Evolutionary conservation across 2,888 invertebrate species (phyloP), one percentile per base, ranked within the genome.

Genomic region (Ophion slaviceki): DNA sequence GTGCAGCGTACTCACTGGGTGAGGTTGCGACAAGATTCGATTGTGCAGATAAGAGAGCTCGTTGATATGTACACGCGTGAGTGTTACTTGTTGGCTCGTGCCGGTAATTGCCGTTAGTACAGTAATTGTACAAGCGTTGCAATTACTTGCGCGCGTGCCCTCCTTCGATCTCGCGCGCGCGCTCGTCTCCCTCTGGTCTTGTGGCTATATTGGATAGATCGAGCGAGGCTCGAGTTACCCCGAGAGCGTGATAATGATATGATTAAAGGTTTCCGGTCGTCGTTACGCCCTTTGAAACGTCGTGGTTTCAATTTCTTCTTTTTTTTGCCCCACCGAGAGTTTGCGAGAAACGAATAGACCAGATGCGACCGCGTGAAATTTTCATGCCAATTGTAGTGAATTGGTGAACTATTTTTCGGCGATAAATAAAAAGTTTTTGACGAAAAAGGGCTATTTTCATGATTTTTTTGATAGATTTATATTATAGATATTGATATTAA

Each of bases 61-160:
- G 57, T 76, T 57, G 71, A 79, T 66, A 53, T 62, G n/a, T 72
- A 59, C 70, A 20, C 17, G 45, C 32, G 61, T 68, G 64, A 64
- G 71, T 71, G 76, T 70, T 59, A 70, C 66, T 71, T 66, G 71
- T 76, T 62, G 85, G 82, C 85, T 82, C 85, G 85, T 86, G 85
- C 80, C 84, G 59, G 80, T 84, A 84, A 84, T 80, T 84, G 80
- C 80, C 61, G 64, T 71, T 84, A 71, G 45, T 74, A 75, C 70
- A 72, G 82, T 82, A 80, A 86, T 82, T 82, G 76, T 80, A 86
- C 80, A 70, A 80, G 77, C 80, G 67, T 74, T 78, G 83, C 80
- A 83, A 86, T 86, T 86, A 82, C 80, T 83, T 14, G 53, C 77
- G 83, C 85, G 80, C 82, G 85, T 80, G 85, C 71, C 79, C 75